Evolutionary conservation across 2,888 invertebrate species (phyloP), one percentile per base, ranked within the genome.

Genomic region (Diplazon laetatorius): DNA sequence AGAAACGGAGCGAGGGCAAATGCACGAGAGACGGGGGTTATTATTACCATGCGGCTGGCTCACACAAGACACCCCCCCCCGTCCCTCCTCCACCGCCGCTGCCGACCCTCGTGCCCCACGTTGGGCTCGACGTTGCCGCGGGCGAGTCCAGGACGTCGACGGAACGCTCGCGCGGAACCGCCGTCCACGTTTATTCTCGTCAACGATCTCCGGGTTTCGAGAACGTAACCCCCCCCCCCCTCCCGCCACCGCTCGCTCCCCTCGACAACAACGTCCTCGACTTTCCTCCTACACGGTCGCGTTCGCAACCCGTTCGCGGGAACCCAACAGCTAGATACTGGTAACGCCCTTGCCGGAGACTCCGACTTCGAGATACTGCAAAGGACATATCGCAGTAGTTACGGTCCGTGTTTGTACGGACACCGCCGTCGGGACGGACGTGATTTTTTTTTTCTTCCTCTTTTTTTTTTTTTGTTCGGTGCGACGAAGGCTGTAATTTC

Each of bases 291-390:
- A 76, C 77, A 25, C 76, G 48, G 59, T 55, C 70, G 57, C 18
- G 16, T 46, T 48, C 42, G 65, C 48, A 35, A 22, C 20, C 9
- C 55, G 37, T 18, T 72, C 30, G 16, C 68, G 22, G 10, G 46
- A 35, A 37, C 22, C 55, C 18, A 35, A 14, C 66, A n/a, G 30
- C 57, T 22, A 16, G 48, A 35, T 62, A 48, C n/a, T n/a, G n/a
- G 70, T 76, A 78, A 80, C 80, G 78, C 78, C 80, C 80, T 78
- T 78, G 70, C 70, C n/a, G 55, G 48, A 63, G 39, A 63, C 42
- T 42, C 50, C 50, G 62, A 57, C 10, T 39, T 14, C 35, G 57
- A 44, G 37, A 46, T 14, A 30, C 30, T 6, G 30, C 30, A 2
- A 30, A 9, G 46, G 57, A 22, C 68, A 18, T 4, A 12, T 22